Evolutionary conservation across 2,888 invertebrate genomes (phyloP).

Genomic region (Agrochola circellaris): DNA sequence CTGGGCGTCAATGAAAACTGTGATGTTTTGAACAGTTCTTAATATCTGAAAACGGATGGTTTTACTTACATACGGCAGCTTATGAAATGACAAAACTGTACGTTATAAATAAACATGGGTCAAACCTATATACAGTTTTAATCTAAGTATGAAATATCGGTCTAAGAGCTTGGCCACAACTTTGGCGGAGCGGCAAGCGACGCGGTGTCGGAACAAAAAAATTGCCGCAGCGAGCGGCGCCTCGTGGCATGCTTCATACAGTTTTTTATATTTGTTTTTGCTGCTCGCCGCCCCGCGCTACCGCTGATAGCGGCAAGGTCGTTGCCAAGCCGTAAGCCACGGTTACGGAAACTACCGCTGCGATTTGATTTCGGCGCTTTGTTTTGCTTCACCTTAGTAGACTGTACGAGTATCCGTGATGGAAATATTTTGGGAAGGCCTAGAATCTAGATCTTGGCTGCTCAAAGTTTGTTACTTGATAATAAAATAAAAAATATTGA

Average conservation of each 20-base stretch:
- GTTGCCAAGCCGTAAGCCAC: too few relatives aligned
- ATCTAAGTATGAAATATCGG: not conserved
- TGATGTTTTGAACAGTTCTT: not conserved
- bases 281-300: too few relatives aligned
- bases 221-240: too few relatives aligned
- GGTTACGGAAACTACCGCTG: too few relatives aligned
- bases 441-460: too few relatives aligned
- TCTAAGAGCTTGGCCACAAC: too few relatives aligned
- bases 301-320: too few relatives aligned
- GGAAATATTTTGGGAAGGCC: not conserved
- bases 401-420: not conserved
- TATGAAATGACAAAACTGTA: not conserved
- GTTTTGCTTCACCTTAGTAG: not conserved
- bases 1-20: not conserved
- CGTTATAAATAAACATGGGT: not conserved
- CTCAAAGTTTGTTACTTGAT: too few relatives aligned
- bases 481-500: not conserved
- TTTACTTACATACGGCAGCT: not conserved
- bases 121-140: not conserved
- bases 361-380: not conserved
- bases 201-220: too few relatives aligned
- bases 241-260: too few relatives aligned
- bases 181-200: too few relatives aligned
- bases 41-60: not conserved
- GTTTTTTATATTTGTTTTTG: too few relatives aligned